Percentiles rank a stretch among this genome's conserved stretches.
phyloP scores from a whole-genome alignment of 2,113 vertebrate genomes.

The Sprattus sprattus region DNA sequence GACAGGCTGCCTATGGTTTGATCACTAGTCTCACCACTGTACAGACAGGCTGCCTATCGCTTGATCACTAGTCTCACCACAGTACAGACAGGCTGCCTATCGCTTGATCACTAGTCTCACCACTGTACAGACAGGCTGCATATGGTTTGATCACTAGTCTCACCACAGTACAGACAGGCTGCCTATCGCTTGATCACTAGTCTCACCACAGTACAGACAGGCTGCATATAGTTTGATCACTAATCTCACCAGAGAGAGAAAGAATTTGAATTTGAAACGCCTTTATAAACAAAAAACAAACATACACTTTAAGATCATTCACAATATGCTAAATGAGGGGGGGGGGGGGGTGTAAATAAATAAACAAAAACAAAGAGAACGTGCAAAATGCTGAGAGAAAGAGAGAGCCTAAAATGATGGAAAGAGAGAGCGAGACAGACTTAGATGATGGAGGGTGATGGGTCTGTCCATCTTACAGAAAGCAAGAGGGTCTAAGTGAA shows the following conservation, averaged over 20 bases:
- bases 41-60: no score
- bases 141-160: no score
- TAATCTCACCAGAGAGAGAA: background rate
- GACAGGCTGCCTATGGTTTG: background rate
- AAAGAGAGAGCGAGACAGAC: background rate
- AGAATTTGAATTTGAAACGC: background rate
- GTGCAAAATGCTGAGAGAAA: background rate
- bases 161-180: background rate
- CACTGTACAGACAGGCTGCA: background rate
- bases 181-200: no score
- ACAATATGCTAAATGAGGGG: no score
- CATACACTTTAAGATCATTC: no score
- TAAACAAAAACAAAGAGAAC: conserved; percentile 30
- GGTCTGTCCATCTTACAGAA: background rate
- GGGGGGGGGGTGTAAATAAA: no score
- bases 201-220: background rate
- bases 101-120: no score
- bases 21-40: background rate
- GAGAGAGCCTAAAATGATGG: conserved; percentile 17
- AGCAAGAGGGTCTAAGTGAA: background rate
- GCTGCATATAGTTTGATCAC: background rate
- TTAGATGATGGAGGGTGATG: background rate
- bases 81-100: no score
- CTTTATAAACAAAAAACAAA: no score
- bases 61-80: background rate